phyloP scores from a whole-genome alignment of 2,888 invertebrate genomes.

The Leptothorax acervorum region DNA sequence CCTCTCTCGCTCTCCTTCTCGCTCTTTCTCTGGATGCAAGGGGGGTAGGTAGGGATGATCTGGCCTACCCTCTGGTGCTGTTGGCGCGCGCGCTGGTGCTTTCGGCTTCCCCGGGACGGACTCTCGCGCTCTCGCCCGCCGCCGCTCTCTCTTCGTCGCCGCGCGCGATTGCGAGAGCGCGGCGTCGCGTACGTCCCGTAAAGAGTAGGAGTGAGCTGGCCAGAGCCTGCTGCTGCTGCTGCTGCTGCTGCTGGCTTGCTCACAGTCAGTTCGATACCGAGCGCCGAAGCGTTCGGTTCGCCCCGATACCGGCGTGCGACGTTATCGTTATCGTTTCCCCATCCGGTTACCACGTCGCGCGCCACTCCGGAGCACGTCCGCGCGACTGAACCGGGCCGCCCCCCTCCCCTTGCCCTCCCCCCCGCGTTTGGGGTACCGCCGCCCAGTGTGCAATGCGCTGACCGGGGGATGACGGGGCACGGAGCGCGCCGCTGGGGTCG shows the following conservation, averaged over 20 bases:
- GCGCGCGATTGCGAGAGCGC: constrained; percentile 60
- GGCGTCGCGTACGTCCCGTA: constrained; percentile 59
- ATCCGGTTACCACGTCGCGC: background rate
- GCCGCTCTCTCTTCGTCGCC: constrained; percentile 48
- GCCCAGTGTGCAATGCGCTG: background rate
- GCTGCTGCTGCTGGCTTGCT: constrained; percentile 27
- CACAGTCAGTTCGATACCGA: constrained; percentile 76
- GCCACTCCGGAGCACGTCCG: background rate
- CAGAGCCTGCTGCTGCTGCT: constrained; percentile 3
- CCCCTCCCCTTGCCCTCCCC: background rate
- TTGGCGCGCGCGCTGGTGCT: constrained; percentile 57
- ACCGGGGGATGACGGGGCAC: background rate
- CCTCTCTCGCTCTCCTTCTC: background rate
- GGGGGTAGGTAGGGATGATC: constrained; percentile 50
- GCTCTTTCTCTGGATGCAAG: constrained; percentile 15
- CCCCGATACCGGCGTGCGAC: background rate
- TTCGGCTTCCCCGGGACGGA: constrained; percentile 65
- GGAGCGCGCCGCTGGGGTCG: background rate
- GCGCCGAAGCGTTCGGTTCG: constrained; percentile 69
- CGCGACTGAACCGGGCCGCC: background rate
- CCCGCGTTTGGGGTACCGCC: background rate
- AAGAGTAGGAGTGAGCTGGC: constrained; percentile 54
- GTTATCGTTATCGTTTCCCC: background rate
- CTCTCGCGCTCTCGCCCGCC: constrained; percentile 49
- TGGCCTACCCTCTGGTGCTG: constrained; percentile 54